Evolutionary conservation across 2,797 vertebrate species (phyloP).

Genomic region (Natrix natrix): DNA sequence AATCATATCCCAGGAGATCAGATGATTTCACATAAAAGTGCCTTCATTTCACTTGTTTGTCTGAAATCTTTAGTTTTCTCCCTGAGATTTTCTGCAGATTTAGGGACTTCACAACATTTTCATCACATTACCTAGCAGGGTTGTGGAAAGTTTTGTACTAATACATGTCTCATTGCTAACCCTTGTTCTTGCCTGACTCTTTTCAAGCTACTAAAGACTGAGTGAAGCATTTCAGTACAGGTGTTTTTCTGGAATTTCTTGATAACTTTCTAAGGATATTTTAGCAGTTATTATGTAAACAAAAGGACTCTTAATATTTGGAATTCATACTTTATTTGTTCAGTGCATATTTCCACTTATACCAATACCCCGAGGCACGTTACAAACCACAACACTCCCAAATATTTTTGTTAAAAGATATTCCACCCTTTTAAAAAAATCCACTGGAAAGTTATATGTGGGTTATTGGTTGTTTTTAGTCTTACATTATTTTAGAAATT

Average conservation of each 20-base stretch:
- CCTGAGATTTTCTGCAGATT: not conserved
- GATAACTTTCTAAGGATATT: not conserved
- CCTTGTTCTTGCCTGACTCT: not conserved
- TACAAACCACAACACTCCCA: not conserved
- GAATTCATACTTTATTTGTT: not conserved
- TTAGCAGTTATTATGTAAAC: conserved; percentile 22
- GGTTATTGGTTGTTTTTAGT: not conserved
- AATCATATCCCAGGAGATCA: not conserved
- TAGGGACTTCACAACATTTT: not conserved
- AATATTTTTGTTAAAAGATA: not conserved
- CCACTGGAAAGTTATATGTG: not conserved
- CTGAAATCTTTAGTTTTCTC: not conserved
- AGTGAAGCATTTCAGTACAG: not conserved
- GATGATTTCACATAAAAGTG: not conserved
- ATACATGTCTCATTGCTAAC: not conserved
- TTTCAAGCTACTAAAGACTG: not conserved
- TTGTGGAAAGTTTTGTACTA: not conserved
- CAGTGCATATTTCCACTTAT: not conserved
- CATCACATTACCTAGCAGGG: not conserved
- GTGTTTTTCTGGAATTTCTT: not conserved
- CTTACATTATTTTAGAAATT: not conserved
- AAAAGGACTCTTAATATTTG: not conserved
- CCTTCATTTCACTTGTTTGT: not conserved
- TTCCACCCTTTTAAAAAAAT: not conserved
- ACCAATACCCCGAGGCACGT: not conserved